Evolutionary conservation across 2,888 invertebrate species (phyloP).

Genomic region (Carpatolechia fugitivella): DNA sequence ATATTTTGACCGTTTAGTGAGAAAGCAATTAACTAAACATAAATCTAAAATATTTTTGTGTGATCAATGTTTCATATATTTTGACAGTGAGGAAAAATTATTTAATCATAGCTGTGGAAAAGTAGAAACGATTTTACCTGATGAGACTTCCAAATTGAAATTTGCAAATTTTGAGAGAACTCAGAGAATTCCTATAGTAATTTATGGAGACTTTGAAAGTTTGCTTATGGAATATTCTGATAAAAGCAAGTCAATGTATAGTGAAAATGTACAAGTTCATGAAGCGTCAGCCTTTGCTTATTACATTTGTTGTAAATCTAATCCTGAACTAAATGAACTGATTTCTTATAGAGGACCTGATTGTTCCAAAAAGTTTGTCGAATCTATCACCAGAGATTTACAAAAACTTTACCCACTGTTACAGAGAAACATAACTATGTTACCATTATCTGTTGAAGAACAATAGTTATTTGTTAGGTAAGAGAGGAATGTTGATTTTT

Average conservation of each 20-base stretch:
- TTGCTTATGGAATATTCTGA: neutral
- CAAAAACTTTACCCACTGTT: too few species aligned
- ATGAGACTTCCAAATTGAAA: neutral
- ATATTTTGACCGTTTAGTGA: neutral
- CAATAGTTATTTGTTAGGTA: too few species aligned
- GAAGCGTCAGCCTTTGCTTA: neutral
- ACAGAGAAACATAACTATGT: neutral
- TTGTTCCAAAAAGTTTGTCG: neutral
- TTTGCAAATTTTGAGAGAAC: neutral
- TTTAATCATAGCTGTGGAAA: neutral
- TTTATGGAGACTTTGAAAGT: conserved; percentile 1
- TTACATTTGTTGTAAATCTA: neutral
- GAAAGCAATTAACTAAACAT: neutral
- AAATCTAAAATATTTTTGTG: neutral
- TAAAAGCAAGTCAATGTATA: neutral
- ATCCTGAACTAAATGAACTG: neutral
- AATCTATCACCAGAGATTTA: too few species aligned
- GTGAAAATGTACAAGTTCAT: neutral
- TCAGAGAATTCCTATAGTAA: neutral
- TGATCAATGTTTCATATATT: neutral
- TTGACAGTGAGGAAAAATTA: neutral
- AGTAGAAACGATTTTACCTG: neutral
- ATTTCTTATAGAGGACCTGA: neutral
- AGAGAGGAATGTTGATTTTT: too few species aligned
- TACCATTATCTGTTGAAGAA: neutral